phyloP scores from a whole-genome alignment of 2,113 vertebrate species.

The Bagarius yarrelli region DNA sequence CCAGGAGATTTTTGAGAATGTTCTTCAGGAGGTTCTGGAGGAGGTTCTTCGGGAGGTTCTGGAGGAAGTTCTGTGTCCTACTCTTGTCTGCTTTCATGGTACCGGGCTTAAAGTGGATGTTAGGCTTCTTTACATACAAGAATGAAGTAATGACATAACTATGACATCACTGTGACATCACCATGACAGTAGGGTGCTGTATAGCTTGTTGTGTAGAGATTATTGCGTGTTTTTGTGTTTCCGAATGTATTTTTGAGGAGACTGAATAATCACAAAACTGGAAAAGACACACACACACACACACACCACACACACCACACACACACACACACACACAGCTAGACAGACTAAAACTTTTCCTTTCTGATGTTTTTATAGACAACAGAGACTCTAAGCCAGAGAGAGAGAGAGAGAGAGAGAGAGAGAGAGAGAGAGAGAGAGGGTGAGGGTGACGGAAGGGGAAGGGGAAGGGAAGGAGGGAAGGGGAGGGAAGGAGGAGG shows the following conservation, averaged over 20 bases:
- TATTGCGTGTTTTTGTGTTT: neutral
- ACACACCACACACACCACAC: constrained; percentile 2
- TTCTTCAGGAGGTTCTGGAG: too few species aligned
- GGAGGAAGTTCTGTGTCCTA: too few species aligned
- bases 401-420: constrained; percentile 41
- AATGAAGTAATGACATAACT: neutral
- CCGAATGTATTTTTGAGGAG: neutral
- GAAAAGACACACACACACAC: neutral
- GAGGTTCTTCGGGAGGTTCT: too few species aligned
- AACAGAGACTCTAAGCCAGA: constrained; percentile 40
- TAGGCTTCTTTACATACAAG: neutral
- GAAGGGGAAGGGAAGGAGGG: constrained; percentile 54
- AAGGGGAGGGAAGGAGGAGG: constrained; percentile 21
- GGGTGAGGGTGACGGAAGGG: constrained; percentile 55
- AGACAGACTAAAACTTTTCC: constrained; percentile 30
- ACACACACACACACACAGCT: constrained; percentile 10
- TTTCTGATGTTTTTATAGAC: constrained; percentile 45
- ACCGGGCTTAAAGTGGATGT: neutral
- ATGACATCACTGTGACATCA: too few species aligned
- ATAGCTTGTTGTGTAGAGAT: neutral
- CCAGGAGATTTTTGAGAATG: too few species aligned
- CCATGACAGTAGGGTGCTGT: too few species aligned
- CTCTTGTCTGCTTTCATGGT: neutral
- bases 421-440: constrained; percentile 49
- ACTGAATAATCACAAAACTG: neutral